A percentile compares a stretch with the other conserved stretches of the same genome.
phyloP scores from a whole-genome alignment of 2,888 invertebrate genomes.

The Drosophila setosimentum region DNA sequence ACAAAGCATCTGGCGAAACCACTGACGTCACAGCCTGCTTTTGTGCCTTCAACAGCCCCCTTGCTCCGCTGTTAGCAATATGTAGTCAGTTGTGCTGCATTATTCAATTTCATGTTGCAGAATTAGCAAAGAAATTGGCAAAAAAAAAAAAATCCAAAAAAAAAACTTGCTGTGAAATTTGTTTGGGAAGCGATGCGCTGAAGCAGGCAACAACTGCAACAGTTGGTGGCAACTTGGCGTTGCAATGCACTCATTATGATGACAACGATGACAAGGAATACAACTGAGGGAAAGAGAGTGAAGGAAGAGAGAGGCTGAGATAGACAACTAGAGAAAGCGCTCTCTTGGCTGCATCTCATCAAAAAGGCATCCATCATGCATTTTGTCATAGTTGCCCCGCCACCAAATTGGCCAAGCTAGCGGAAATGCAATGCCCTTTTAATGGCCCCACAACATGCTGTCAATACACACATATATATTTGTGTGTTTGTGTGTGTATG shows the following conservation, averaged over 20 bases:
- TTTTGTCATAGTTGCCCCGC: constrained; percentile 31
- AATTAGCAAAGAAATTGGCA: constrained; percentile 41
- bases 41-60: neutral
- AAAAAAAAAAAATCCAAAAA: constrained; percentile 2
- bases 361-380: constrained; percentile 66
- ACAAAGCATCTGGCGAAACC: neutral
- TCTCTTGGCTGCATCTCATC: constrained; percentile 44
- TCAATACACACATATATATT: neutral
- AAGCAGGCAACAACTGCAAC: constrained; percentile 2
- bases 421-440: constrained; percentile 45
- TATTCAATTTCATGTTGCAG: constrained; percentile 24
- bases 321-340: constrained; percentile 1
- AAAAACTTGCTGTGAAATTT: constrained; percentile 71
- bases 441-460: constrained; percentile 37
- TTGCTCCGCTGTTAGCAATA: constrained; percentile 4
- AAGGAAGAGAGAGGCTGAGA: neutral
- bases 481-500: constrained; percentile 3
- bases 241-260: constrained; percentile 61
- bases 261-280: constrained; percentile 71
- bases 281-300: constrained; percentile 13
- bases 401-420: constrained; percentile 26
- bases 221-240: constrained; percentile 29
- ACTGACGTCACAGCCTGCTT: neutral
- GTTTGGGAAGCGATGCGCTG: constrained; percentile 5
- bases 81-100: constrained; percentile 22